These are phyloP conservation scores for Takifugu flavidus DNA, from an alignment of 2,113 vertebrate genomes.

Conservation along the genomic window DNA sequence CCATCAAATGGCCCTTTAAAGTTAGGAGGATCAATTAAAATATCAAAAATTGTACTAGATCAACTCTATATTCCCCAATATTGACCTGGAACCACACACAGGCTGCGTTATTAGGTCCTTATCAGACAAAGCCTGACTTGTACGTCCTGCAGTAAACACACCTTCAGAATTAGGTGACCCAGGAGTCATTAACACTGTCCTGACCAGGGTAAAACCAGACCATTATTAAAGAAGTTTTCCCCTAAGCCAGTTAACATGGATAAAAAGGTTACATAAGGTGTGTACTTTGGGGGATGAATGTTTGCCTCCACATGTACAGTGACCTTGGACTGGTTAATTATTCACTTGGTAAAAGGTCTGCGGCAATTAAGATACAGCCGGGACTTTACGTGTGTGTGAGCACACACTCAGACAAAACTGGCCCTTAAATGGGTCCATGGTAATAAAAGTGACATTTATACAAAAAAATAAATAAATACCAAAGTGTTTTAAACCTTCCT, in stretches of 20 bases:
- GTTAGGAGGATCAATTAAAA: not conserved
- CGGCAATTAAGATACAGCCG: not conserved
- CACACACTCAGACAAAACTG: no score
- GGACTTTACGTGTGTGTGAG: not conserved
- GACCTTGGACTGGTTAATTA: conserved; percentile 59
- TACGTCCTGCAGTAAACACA: conserved; percentile 4
- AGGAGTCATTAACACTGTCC: conserved; percentile 13
- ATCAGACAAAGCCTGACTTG: conserved; percentile 6
- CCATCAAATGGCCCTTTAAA: not conserved
- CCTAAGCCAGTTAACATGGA: conserved; percentile 11
- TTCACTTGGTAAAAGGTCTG: conserved; percentile 46
- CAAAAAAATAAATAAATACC: not conserved
- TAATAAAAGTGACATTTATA: not conserved
- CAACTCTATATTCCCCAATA: no score
- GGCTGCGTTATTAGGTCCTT: not conserved
- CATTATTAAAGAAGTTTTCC: conserved; percentile 24
- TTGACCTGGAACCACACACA: not conserved
- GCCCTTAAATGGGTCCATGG: no score
- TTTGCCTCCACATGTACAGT: conserved; percentile 54
- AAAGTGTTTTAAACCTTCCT: no score
- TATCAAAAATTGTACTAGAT: no score
- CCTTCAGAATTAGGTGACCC: conserved; percentile 20
- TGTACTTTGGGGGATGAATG: conserved; percentile 37
- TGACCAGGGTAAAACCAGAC: conserved; percentile 26
- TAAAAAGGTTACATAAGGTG: conserved; percentile 28